Evolutionary conservation across 2,113 vertebrate species (phyloP).

Genomic region (Syngnathus typhle): DNA sequence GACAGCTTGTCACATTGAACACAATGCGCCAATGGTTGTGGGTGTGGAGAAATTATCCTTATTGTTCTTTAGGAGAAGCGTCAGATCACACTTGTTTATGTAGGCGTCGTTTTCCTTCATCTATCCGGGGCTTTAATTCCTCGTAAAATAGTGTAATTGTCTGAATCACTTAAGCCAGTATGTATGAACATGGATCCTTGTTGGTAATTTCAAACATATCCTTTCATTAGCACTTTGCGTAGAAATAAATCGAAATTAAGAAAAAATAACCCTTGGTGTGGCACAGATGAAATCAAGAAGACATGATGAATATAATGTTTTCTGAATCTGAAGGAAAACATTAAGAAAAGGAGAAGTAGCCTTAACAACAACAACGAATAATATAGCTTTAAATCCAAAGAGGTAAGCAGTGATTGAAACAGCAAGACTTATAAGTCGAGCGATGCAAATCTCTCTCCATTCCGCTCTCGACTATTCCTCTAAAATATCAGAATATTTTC

Average conservation of each 20-base stretch:
- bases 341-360: background rate
- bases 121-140: slow-evolving; percentile 42
- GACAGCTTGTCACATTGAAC: slow-evolving; percentile 64
- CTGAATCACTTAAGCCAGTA: background rate
- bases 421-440: background rate
- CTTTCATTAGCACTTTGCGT: slow-evolving; percentile 1
- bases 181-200: slow-evolving; percentile 18
- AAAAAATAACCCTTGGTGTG: background rate
- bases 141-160: slow-evolving; percentile 10
- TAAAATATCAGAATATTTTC: slow-evolving; percentile 21
- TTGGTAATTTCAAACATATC: slow-evolving; percentile 20
- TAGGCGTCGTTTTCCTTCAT: slow-evolving; percentile 45
- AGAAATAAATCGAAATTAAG: background rate
- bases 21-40: slow-evolving; percentile 59
- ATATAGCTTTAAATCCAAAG: background rate
- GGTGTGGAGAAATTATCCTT: slow-evolving; percentile 59
- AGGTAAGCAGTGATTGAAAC: background rate
- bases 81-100: slow-evolving; percentile 61
- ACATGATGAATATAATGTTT: background rate
- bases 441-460: background rate
- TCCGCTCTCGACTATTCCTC: background rate
- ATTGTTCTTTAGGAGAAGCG: slow-evolving; percentile 62
- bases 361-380: background rate
- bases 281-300: background rate
- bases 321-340: background rate